Evolutionary conservation across 2,797 vertebrate genomes (phyloP).

Genomic region (Aplochiton taeniatus): DNA sequence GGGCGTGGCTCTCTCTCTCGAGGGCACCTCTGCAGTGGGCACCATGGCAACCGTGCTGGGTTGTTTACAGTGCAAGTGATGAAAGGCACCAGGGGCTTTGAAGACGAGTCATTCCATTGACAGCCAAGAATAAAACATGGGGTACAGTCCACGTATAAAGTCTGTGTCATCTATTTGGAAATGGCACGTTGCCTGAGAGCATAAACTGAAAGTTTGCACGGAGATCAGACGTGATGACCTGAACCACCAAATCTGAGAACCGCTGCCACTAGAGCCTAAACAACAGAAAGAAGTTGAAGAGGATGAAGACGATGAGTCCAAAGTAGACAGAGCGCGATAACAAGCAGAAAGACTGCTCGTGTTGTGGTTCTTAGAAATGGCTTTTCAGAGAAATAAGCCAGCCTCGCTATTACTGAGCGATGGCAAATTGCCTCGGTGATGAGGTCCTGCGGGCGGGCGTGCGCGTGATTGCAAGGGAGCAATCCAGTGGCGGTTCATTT

Average conservation of each 20-base stretch:
- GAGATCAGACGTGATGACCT: too few relatives aligned
- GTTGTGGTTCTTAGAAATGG: too few relatives aligned
- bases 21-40: neutral
- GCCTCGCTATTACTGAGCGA: constrained; percentile 25
- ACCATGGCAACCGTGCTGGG: neutral
- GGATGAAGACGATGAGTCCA: neutral
- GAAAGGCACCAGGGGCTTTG: neutral
- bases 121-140: too few relatives aligned
- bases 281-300: neutral
- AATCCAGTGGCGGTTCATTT: neutral
- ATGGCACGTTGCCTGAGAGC: too few relatives aligned
- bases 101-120: too few relatives aligned
- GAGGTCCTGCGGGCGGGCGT: neutral
- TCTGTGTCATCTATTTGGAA: too few relatives aligned
- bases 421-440: constrained; percentile 9
- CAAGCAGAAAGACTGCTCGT: too few relatives aligned
- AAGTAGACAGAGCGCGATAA: too few relatives aligned
- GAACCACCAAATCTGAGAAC: too few relatives aligned
- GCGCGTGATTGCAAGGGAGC: neutral
- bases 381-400: neutral
- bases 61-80: neutral
- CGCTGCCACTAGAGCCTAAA: too few relatives aligned
- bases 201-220: too few relatives aligned
- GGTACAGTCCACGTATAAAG: too few relatives aligned
- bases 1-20: neutral